Base-by-base conservation (phyloP, 2,797 vertebrate species). In the Pagetopsis macropterus region DNA sequence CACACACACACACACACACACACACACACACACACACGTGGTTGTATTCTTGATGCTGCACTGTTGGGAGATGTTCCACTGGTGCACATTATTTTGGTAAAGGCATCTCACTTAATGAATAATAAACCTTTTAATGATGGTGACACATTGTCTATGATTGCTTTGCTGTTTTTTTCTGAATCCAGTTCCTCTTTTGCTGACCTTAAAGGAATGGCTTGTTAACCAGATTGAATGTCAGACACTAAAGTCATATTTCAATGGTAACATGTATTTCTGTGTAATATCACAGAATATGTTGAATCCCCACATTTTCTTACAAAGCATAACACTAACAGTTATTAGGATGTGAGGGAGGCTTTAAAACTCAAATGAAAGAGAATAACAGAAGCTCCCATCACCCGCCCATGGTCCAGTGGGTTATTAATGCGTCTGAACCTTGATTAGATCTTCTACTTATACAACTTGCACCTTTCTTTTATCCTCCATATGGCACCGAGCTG, bases 401-500 rank as follows among this genome's bases (percentile, higher is more conserved):
- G 21, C 21, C 44, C 57, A 0, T 60, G 41, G 33, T n/a, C 48
- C 60, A 3, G 44, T 52, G 59, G 51, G 21, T 27, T 61, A 41
- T 63, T 76, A 75, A 76, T 76, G 49, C 59, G 76, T 55, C 61
- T 68, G 56, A 80, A 70, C 14, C 15, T 55, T 84, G 44, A 82
- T 85, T 74, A 72, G 81, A 48, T 75, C 23, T 54, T 37, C n/a
- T 63, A 57, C 45, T 73, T 72, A 60, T 57, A 51, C 65, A 64
- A 45, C 48, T 40, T 72, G 31, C 12, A 54, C 31, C 17, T 67
- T 70, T 68, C 50, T 43, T 37, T 19, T 3, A 52, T 62, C 40
- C 70, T 64, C 82, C 77, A 61, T 81, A 76, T 79, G 84, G 72
- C 75, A 67, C 63, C 14, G 16, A 67, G 66, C 64, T 41, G 66